A percentile compares a stretch with the other conserved stretches of the same genome.
phyloP scores from a whole-genome alignment of 1,140 invertebrate genomes.

The Monochamus saltuarius region DNA sequence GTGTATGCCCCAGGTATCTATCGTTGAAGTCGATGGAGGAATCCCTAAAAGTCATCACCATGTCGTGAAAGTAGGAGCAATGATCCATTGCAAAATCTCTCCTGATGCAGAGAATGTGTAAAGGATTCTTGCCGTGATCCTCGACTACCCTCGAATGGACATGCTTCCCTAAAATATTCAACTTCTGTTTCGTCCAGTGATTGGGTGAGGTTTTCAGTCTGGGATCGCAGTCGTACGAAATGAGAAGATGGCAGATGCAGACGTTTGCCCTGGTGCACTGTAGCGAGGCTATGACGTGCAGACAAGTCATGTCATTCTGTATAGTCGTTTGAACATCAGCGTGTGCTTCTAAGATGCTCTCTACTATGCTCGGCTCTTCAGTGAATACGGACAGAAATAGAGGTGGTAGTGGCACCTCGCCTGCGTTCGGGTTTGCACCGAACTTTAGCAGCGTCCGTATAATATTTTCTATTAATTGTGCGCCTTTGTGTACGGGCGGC shows the following conservation, averaged over 20 bases:
- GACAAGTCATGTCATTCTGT: slow-evolving; percentile 46
- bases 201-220: slow-evolving; percentile 34
- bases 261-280: slow-evolving; percentile 46
- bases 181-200: slow-evolving; percentile 37
- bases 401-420: slow-evolving; percentile 53
- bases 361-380: slow-evolving; percentile 47
- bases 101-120: slow-evolving; percentile 42
- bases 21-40: slow-evolving; percentile 24
- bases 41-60: slow-evolving; percentile 28
- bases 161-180: slow-evolving; percentile 20
- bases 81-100: slow-evolving; percentile 37
- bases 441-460: slow-evolving; percentile 51
- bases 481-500: too few species aligned
- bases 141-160: slow-evolving; percentile 11
- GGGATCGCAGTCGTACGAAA: slow-evolving; percentile 50
- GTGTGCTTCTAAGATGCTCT: slow-evolving; percentile 47
- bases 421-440: slow-evolving; percentile 53
- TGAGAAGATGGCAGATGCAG: slow-evolving; percentile 47
- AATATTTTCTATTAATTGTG: slow-evolving; percentile 27
- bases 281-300: slow-evolving; percentile 52
- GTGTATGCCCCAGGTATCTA: slow-evolving; percentile 43
- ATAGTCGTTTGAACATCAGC: slow-evolving; percentile 52
- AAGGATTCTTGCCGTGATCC: slow-evolving; percentile 41
- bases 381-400: slow-evolving; percentile 51
- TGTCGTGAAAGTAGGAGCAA: slow-evolving; percentile 17